A percentile compares a stretch with the other conserved stretches of the same genome.
phyloP scores from a whole-genome alignment of 2,888 invertebrate genomes.

The Zootermopsis nevadensis region DNA sequence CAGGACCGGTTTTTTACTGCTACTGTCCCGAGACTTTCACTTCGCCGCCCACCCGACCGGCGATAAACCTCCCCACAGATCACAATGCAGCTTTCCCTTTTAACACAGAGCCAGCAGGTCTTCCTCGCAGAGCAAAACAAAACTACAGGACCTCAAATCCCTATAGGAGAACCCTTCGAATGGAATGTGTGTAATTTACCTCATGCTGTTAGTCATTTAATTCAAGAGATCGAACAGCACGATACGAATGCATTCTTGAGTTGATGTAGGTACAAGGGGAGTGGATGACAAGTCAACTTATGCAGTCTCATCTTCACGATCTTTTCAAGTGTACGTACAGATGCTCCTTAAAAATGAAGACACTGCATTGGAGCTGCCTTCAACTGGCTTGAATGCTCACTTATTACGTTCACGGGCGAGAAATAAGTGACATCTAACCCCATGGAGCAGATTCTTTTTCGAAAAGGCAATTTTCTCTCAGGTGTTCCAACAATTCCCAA shows the following conservation, averaged over 20 bases:
- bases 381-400: too few relatives aligned
- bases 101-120: background rate
- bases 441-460: too few relatives aligned
- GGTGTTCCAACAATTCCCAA: too few relatives aligned
- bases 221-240: background rate
- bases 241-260: background rate
- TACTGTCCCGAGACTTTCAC: slow-evolving; percentile 19
- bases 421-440: too few relatives aligned
- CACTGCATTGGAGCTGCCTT: too few relatives aligned
- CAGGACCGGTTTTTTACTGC: slow-evolving; percentile 4
- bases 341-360: background rate
- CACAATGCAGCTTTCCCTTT: slow-evolving; percentile 25
- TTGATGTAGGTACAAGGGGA: background rate
- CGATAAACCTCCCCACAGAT: slow-evolving; percentile 1
- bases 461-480: too few relatives aligned
- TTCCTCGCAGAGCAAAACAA: slow-evolving; percentile 14
- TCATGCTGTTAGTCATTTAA: background rate
- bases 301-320: slow-evolving; percentile 8
- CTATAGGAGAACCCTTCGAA: background rate
- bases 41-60: background rate
- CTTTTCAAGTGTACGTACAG: background rate
- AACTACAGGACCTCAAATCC: background rate
- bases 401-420: too few relatives aligned
- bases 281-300: background rate
- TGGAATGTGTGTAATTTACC: slow-evolving; percentile 3